Percentiles rank a stretch among this genome's conserved stretches.
These are phyloP conservation scores for Brachionus paranguensis DNA, from an alignment of 1,140 invertebrate species.

Conservation along the genomic window DNA sequence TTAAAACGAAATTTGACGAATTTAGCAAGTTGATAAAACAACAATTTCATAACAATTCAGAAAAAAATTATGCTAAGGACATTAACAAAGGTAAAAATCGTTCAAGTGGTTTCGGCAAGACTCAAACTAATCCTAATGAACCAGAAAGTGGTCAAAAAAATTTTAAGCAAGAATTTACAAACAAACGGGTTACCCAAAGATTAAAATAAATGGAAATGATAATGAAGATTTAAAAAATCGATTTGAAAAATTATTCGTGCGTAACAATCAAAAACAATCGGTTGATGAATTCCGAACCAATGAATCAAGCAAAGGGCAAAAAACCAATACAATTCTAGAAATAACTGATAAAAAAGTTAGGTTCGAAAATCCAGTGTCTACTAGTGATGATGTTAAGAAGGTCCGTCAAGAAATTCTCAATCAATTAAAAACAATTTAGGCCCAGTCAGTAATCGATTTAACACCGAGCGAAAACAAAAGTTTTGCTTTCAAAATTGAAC, in stretches of 20 bases:
- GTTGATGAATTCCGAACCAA: background rate
- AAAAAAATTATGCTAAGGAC: background rate
- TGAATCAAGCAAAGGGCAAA: background rate
- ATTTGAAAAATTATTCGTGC: background rate
- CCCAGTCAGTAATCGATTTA: background rate
- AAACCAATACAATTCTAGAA: background rate
- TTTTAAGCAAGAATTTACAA: background rate
- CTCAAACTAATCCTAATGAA: background rate
- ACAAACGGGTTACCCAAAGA: background rate
- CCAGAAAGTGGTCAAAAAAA: background rate
- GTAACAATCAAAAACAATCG: background rate
- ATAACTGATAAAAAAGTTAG: background rate
- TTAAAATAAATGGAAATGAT: background rate
- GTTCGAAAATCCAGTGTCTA: background rate
- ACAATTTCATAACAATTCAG: background rate
- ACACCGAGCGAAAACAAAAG: slow-evolving; percentile 3
- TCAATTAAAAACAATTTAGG: slow-evolving; percentile 6
- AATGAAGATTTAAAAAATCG: slow-evolving; percentile 3
- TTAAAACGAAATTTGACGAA: background rate
- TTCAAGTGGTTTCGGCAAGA: background rate
- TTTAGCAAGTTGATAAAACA: slow-evolving; percentile 7
- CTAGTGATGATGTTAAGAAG: background rate
- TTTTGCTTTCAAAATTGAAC: slow-evolving; percentile 13
- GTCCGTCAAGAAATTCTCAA: background rate
- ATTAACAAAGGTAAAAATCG: background rate